phyloP scores from a whole-genome alignment of 2,797 vertebrate genomes.

The Acanthornis magna region DNA sequence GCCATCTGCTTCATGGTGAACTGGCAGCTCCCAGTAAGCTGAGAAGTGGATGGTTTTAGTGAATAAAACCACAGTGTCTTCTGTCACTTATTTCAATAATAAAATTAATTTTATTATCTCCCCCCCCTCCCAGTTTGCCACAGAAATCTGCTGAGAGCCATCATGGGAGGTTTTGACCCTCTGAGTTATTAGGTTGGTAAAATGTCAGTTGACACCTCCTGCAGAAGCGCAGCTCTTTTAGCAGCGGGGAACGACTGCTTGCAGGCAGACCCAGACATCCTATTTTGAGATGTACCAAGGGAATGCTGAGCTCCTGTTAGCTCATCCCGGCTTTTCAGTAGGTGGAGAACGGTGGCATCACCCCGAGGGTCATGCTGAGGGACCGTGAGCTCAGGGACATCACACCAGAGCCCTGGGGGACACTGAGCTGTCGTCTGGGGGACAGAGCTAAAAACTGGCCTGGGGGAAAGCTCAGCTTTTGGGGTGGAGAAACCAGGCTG shows the following conservation, averaged over 20 bases:
- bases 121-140: neutral
- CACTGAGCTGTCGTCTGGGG: fast-evolving
- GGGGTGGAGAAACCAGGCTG: neutral
- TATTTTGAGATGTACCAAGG: neutral
- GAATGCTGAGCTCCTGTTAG: neutral
- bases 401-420: neutral
- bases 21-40: neutral
- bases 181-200: neutral
- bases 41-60: neutral
- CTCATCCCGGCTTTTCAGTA: neutral
- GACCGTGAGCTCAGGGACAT: neutral
- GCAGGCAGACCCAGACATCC: neutral
- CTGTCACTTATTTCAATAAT: neutral
- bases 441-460: neutral
- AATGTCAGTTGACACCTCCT: neutral
- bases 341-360: neutral
- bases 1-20: conserved; percentile 3
- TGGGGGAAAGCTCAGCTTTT: neutral
- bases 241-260: fast-evolving
- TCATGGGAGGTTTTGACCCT: neutral
- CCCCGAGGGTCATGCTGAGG: fast-evolving
- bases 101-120: neutral
- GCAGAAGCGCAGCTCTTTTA: neutral
- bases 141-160: neutral
- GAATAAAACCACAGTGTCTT: neutral